These are phyloP conservation scores for Resseliella maxima DNA, from an alignment of 2,888 invertebrate genomes.

Conservation along the genomic window DNA sequence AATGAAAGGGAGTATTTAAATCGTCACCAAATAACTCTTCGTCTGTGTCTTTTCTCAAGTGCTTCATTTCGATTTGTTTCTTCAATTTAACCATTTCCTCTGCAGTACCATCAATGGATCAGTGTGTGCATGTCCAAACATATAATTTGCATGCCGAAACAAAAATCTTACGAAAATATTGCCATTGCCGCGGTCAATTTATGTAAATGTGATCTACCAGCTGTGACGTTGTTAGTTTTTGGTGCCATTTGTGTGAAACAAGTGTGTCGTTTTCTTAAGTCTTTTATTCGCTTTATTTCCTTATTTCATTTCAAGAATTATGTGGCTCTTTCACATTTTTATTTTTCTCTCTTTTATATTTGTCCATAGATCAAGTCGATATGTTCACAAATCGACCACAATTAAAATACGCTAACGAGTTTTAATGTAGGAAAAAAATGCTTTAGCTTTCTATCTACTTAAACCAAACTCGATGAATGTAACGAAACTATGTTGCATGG, in stretches of 20 bases:
- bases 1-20: conserved; percentile 54
- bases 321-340: conserved; percentile 27
- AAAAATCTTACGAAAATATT: conserved; percentile 54
- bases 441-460: not conserved
- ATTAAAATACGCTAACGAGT: conserved; percentile 36
- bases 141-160: conserved; percentile 53
- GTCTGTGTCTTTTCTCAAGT: conserved; percentile 36
- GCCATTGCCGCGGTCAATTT: conserved; percentile 48
- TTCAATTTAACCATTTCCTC: conserved; percentile 6
- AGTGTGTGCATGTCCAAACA: not conserved
- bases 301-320: conserved; percentile 12
- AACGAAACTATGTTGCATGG: not conserved
- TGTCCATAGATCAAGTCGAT: conserved; percentile 16
- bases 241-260: conserved; percentile 20
- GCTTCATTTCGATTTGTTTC: not conserved
- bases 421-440: conserved; percentile 14
- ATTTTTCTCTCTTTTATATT: not conserved
- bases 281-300: not conserved
- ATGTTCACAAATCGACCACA: conserved; percentile 45
- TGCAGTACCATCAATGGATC: not conserved
- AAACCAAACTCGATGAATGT: not conserved
- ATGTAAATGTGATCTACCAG: conserved; percentile 57
- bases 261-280: conserved; percentile 18
- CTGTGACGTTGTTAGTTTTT: conserved; percentile 56
- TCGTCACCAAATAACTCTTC: conserved; percentile 49